These are phyloP conservation scores for Psammodynastes pulverulentus DNA, from an alignment of 2,113 vertebrate species.

Conservation along the genomic window DNA sequence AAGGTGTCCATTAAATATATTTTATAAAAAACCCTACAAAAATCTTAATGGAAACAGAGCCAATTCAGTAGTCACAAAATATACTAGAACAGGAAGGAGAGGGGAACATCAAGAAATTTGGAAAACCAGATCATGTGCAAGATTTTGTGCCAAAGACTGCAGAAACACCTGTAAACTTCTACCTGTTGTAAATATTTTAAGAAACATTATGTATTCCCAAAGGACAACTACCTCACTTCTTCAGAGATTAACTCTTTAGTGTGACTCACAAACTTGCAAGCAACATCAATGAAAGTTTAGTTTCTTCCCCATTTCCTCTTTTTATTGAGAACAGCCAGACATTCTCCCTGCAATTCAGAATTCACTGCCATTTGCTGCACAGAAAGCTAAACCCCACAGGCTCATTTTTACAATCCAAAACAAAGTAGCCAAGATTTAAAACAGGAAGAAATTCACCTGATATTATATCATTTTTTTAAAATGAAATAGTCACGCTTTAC, in stretches of 20 bases:
- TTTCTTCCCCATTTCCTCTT: background rate
- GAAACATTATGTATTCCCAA: background rate
- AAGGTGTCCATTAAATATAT: background rate
- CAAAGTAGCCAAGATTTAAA: background rate
- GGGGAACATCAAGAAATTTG: background rate
- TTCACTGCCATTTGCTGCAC: background rate
- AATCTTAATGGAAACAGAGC: background rate
- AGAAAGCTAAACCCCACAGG: background rate
- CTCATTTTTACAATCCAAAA: background rate
- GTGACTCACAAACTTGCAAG: background rate
- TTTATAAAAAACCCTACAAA: background rate
- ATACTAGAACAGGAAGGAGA: background rate
- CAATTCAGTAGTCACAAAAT: background rate
- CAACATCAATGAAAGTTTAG: background rate
- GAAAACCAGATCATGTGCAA: background rate
- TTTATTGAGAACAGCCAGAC: background rate
- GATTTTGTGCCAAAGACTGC: background rate
- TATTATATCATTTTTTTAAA: background rate
- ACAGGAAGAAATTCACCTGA: background rate
- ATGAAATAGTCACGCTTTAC: slow-evolving; percentile 54
- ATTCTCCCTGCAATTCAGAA: background rate
- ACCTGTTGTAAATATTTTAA: background rate
- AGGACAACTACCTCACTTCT: background rate
- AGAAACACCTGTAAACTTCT: background rate
- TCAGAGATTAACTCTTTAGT: background rate